Conservation (phyloP, 2,113 vertebrate genomes). For the Daphoenositta chrysoptera region DNA sequence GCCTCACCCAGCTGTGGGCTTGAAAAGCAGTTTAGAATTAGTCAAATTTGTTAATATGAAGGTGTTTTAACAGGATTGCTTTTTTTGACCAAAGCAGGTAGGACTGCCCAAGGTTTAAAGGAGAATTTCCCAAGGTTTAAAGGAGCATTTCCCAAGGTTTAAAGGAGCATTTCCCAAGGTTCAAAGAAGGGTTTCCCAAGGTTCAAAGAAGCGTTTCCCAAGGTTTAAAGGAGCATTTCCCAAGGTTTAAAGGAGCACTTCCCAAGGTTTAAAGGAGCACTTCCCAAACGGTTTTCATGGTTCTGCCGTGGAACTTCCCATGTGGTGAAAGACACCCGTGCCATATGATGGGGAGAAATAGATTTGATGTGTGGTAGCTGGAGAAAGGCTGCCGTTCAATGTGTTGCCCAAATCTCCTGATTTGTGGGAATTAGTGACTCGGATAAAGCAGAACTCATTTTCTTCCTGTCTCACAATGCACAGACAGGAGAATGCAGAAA, state of each 20-base stretch:
- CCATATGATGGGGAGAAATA: rapidly evolving
- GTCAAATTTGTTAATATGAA: not conserved
- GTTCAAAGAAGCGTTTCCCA: no score
- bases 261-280: no score
- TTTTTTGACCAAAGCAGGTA: not conserved
- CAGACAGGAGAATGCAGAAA: not conserved
- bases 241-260: not conserved
- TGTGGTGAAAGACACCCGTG: not conserved
- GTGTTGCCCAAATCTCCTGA: not conserved
- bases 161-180: not conserved
- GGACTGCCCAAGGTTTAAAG: not conserved
- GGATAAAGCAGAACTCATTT: not conserved
- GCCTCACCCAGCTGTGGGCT: not conserved
- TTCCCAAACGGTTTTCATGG: not conserved
- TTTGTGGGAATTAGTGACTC: not conserved
- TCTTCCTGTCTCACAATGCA: not conserved
- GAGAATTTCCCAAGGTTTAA: not conserved
- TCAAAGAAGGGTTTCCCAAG: no score
- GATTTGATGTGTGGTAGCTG: not conserved
- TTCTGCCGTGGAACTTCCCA: not conserved
- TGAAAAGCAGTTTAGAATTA: not conserved
- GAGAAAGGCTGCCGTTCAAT: not conserved
- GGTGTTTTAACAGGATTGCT: not conserved
- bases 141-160: not conserved
- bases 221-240: not conserved